Evolutionary conservation across 2,888 invertebrate species (phyloP).

Genomic region (Cremastinae sp.): DNA sequence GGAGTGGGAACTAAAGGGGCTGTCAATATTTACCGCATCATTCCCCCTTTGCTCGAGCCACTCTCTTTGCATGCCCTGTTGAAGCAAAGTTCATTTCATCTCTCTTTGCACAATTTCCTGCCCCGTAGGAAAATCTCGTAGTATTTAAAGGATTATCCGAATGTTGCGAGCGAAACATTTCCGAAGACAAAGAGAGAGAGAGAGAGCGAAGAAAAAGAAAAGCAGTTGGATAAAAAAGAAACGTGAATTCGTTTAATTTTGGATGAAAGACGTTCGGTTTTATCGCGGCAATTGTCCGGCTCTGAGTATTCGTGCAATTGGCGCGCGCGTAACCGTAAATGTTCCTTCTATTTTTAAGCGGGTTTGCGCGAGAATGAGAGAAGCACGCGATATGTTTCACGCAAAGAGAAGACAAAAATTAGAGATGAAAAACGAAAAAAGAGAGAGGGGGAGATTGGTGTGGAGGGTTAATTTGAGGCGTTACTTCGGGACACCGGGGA

Average conservation of each 20-base stretch:
- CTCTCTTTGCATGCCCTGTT: slow-evolving; percentile 43
- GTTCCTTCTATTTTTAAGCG: slow-evolving; percentile 43
- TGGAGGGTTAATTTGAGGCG: slow-evolving; percentile 58
- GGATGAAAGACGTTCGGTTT: no score
- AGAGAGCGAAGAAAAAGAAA: no score
- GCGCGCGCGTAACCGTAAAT: slow-evolving; percentile 51
- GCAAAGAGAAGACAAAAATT: slow-evolving; percentile 18
- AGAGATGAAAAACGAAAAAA: slow-evolving; percentile 11
- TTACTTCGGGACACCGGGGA: slow-evolving; percentile 48
- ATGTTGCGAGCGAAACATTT: no score
- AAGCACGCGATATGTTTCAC: slow-evolving; percentile 51
- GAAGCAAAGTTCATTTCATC: slow-evolving; percentile 33
- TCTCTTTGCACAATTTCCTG: slow-evolving; percentile 45
- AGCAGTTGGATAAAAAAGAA: no score
- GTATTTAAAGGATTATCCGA: no score
- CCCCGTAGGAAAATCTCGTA: slow-evolving; percentile 52
- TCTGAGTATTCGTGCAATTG: slow-evolving; percentile 41
- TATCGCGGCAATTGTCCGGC: slow-evolving; percentile 44
- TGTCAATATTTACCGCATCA: slow-evolving; percentile 47
- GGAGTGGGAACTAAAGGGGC: slow-evolving; percentile 15
- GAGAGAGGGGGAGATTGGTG: slow-evolving; percentile 27
- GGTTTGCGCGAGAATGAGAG: slow-evolving; percentile 27
- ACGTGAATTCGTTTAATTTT: no score
- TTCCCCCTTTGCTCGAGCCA: slow-evolving; percentile 34
- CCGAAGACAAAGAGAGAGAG: no score